Base-by-base conservation (phyloP, 2,888 invertebrate genomes). In the Drosophila paranaensis region DNA sequence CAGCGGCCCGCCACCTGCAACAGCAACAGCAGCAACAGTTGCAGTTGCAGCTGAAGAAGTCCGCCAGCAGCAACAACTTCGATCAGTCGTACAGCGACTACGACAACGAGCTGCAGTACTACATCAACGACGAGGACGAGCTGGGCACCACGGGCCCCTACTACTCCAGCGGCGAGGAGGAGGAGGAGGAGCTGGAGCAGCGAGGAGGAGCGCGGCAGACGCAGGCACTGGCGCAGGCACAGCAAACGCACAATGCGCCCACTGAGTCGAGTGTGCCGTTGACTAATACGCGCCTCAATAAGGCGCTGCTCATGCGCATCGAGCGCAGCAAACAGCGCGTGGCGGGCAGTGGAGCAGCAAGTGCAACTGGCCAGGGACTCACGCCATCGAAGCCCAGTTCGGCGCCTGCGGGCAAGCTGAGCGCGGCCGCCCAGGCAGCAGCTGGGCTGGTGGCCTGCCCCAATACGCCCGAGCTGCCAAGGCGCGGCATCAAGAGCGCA, bases 301-400 rank as follows among this genome's bases (percentile, higher is more conserved):
- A 96, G 77, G 96, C 96, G n/a, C 94, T 95, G 70, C 94, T 95
- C 90, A 93, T 96, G 93, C 93, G 96, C 50, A 92, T 93, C 60
- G 93, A 93, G 62, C 88, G 92, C 9, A 93, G 93, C 76, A 93
- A 93, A 51, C 92, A 92, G 69, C 91, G 91, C 48, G 92, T 91
- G 1, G 84, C 90, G 14, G 90, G 72, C 27, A 63, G 37, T 11
- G 74, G 51, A 40, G 13, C 50, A 14, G 71, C 60, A 27, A 37
- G 11, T 9, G 74, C 39, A 4, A 48, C 9, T 13, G 60, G 58
- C 6, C 50, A 50, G 16, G 20, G 63, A 27, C 77, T 69, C 39
- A 79, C 82, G 2, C 86, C 77, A 33, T 64, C 78, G 6, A 88
- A 90, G 58, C 90, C 90, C 3, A 80, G 92, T 91, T 96, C 79